phyloP scores from a whole-genome alignment of 1,140 invertebrate genomes.

The Musca vetustissima region DNA sequence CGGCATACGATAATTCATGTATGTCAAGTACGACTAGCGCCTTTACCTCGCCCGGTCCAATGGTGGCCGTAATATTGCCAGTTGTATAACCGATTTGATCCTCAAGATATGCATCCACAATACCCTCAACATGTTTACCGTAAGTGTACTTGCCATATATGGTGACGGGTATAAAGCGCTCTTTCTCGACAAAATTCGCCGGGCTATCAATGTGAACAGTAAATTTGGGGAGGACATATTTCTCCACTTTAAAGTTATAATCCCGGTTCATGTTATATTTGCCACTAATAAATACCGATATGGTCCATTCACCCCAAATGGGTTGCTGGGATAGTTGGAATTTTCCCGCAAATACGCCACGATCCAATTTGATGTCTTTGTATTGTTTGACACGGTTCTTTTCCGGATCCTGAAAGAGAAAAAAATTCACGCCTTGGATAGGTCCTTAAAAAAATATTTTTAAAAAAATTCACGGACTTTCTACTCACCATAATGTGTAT shows the following conservation, averaged over 20 bases:
- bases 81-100: no score
- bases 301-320: conserved; percentile 87
- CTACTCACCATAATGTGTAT: no score
- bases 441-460: no score
- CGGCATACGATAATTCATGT: no score
- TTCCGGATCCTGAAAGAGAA: conserved; percentile 32
- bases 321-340: conserved; percentile 80
- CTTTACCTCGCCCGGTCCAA: no score
- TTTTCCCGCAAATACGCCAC: conserved; percentile 78
- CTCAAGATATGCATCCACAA: conserved; percentile 47
- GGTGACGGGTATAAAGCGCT: conserved; percentile 73
- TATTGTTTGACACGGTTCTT: conserved; percentile 71
- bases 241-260: conserved; percentile 68
- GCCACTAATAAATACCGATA: conserved; percentile 62
- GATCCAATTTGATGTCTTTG: conserved; percentile 67
- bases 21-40: no score
- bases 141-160: conserved; percentile 73
- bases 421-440: no score
- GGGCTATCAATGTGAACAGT: conserved; percentile 80
- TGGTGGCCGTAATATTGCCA: no score
- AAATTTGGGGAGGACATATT: conserved; percentile 93
- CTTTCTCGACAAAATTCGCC: conserved; percentile 77
- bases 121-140: conserved; percentile 77
- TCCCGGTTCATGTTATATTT: conserved; percentile 33
- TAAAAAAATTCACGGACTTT: no score